phyloP scores from a whole-genome alignment of 2,797 vertebrate genomes.

The Sylvilagus floridanus region DNA sequence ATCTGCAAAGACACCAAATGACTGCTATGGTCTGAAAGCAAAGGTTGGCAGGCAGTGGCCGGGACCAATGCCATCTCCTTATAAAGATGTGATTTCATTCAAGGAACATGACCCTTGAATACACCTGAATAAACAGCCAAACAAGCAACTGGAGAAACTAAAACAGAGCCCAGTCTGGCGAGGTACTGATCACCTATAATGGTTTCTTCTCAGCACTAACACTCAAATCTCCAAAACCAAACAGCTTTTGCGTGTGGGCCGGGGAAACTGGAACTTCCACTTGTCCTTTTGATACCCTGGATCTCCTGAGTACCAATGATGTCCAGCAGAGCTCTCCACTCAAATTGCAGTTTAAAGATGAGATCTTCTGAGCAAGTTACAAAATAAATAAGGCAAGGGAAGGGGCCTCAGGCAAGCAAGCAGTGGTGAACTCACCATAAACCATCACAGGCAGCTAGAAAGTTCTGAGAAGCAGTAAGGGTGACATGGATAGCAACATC shows the following conservation, averaged over 20 bases:
- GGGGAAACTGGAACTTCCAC: background rate
- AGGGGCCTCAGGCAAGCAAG: background rate
- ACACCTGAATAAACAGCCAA: background rate
- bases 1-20: background rate
- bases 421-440: background rate
- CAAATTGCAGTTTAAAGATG: background rate
- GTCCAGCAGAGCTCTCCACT: background rate
- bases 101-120: background rate
- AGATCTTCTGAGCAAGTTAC: background rate
- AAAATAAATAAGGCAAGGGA: background rate
- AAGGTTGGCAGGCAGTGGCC: background rate
- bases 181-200: background rate
- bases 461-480: background rate
- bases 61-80: background rate
- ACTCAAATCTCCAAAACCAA: slow-evolving; percentile 25
- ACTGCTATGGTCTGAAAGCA: background rate
- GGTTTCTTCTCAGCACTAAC: background rate
- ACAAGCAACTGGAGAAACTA: background rate
- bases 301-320: background rate
- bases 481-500: background rate
- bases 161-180: background rate
- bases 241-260: background rate
- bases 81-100: background rate
- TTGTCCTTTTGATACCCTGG: background rate
- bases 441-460: background rate